Conservation (phyloP, 23 tunicate genomes). For the Clavelina lepadiformis region DNA sequence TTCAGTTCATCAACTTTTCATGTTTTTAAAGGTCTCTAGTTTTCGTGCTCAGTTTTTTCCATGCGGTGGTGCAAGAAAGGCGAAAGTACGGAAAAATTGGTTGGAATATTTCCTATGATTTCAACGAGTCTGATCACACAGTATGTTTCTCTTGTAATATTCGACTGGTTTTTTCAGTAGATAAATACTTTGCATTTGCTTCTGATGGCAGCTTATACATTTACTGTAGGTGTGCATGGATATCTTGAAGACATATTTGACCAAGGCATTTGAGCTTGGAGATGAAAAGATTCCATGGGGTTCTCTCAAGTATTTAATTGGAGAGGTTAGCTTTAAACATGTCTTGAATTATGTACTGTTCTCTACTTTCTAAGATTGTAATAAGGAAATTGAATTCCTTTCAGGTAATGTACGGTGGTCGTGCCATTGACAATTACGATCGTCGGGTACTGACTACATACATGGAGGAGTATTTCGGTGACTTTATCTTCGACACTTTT, state of each 20-base stretch:
- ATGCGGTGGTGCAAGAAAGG: slow-evolving; percentile 99
- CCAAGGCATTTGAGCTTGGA: slow-evolving; percentile 70
- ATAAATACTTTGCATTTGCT: not conserved
- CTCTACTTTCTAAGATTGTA: not conserved
- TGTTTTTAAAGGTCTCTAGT: slow-evolving; percentile 74
- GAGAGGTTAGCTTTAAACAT: slow-evolving; percentile 62
- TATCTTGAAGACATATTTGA: slow-evolving; percentile 90
- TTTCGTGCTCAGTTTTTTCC: slow-evolving; percentile 97
- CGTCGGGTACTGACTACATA: slow-evolving; percentile 94
- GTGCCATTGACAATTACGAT: slow-evolving; percentile 94
- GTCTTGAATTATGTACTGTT: not conserved
- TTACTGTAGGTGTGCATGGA: slow-evolving; percentile 93
- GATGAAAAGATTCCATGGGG: slow-evolving; percentile 99
- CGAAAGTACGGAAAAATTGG: slow-evolving; percentile 98
- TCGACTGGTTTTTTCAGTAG: not conserved
- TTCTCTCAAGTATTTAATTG: slow-evolving; percentile 91
- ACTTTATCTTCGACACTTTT: slow-evolving; percentile 98
- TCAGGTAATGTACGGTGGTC: slow-evolving; percentile 99
- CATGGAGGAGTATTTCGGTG: slow-evolving; percentile 99
- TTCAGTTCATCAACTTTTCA: no score
- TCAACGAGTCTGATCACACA: slow-evolving; percentile 98
- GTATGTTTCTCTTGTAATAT: slow-evolving; percentile 17
- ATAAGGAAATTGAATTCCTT: not conserved
- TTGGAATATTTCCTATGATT: slow-evolving; percentile 98
- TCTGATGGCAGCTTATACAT: not conserved